These are phyloP conservation scores for Geotria australis DNA, from an alignment of 2,797 vertebrate genomes.

Conservation along the genomic window DNA sequence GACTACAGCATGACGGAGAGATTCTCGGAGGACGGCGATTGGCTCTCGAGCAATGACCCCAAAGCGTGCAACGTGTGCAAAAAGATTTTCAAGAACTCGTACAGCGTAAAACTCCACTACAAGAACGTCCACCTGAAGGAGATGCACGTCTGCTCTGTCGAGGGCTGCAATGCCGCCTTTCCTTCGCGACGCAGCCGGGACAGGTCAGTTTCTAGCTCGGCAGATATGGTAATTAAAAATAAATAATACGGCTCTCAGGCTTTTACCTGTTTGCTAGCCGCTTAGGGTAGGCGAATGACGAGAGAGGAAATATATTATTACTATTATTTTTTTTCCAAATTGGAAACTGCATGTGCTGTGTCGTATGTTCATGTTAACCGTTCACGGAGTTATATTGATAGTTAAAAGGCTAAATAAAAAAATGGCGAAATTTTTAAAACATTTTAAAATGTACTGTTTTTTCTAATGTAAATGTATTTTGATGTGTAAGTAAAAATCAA, in stretches of 20 bases:
- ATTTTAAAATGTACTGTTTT: too few species aligned
- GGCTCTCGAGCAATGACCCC: constrained; percentile 76
- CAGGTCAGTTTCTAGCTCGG: constrained; percentile 29
- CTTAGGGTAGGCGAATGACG: too few species aligned
- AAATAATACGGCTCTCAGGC: too few species aligned
- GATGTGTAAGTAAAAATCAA: too few species aligned
- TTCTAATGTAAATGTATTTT: too few species aligned
- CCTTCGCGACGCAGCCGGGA: constrained; percentile 94
- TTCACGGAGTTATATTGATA: too few species aligned
- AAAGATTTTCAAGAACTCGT: constrained; percentile 99
- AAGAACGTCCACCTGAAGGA: constrained; percentile 98
- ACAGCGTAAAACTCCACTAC: constrained; percentile 98
- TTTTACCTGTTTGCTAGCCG: too few species aligned
- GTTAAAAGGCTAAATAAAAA: too few species aligned
- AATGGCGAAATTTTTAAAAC: too few species aligned
- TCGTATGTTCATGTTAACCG: neutral
- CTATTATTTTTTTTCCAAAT: neutral
- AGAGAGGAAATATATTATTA: neutral
- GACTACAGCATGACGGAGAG: constrained; percentile 75
- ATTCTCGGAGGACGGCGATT: constrained; percentile 71
- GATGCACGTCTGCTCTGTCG: constrained; percentile 97
- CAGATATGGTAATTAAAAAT: neutral
- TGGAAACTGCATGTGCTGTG: neutral
- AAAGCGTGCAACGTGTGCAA: constrained; percentile 99
- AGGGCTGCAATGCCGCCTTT: constrained; percentile 91